Percentiles rank a stretch among this genome's conserved stretches.
Conservation (phyloP, 2,888 invertebrate genomes). For the Stenotaenia linearis region DNA sequence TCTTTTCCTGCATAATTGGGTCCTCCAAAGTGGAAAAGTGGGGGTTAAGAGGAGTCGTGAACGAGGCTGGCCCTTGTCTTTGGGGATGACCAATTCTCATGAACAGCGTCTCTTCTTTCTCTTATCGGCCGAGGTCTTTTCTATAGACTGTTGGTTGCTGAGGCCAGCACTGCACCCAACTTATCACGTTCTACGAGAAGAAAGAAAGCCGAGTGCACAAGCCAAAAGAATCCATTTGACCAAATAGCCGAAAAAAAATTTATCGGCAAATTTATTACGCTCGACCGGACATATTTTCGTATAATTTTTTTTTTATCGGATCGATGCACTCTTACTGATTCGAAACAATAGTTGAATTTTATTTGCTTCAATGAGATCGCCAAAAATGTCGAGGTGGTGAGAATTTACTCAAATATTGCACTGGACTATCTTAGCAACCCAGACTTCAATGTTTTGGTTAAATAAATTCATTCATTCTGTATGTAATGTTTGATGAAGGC, state of each 20-base stretch:
- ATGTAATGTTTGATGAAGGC: too few relatives aligned
- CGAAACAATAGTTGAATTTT: not conserved
- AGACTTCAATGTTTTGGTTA: too few relatives aligned
- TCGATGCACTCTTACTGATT: not conserved
- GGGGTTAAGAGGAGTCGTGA: not conserved
- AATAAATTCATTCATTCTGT: too few relatives aligned
- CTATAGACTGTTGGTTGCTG: not conserved
- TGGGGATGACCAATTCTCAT: not conserved
- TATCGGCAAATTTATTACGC: conserved; percentile 32
- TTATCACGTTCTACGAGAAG: not conserved
- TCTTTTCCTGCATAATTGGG: conserved; percentile 17
- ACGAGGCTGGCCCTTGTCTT: conserved; percentile 1
- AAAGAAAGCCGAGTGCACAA: not conserved
- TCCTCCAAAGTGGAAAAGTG: conserved; percentile 19
- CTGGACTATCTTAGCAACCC: too few relatives aligned
- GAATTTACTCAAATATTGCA: too few relatives aligned
- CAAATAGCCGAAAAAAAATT: not conserved
- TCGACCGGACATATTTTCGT: conserved; percentile 29
- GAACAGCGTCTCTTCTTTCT: conserved; percentile 5
- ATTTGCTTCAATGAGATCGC: not conserved
- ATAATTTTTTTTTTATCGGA: not conserved
- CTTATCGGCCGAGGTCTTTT: conserved; percentile 1
- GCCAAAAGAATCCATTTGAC: conserved; percentile 14
- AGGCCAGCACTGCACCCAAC: conserved; percentile 27
- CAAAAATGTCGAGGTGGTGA: too few relatives aligned